Evolutionary conservation across 2,888 invertebrate species (phyloP), one percentile per base, ranked within the genome.

Genomic region (Dryobota labecula): DNA sequence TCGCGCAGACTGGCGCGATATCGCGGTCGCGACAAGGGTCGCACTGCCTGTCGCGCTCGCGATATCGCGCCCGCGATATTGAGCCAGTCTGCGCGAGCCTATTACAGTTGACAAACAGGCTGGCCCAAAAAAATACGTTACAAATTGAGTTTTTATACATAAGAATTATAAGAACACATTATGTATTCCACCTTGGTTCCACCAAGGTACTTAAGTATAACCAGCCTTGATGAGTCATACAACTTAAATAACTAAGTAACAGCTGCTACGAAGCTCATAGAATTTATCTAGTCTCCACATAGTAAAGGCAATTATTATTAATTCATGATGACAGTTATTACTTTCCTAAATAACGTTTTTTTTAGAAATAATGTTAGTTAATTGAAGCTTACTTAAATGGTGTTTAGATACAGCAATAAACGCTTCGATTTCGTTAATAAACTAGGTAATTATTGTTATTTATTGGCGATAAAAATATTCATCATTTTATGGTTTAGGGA

Each of bases 261-360:
- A 62, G 57, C 51, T 62, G 62, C 15, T 27, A 20, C 9, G 27
- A 45, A 27, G 5, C 38, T 24, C 8, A 51, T 54, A 60, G 54
- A n/a, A 56, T 47, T 41, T 72, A 60, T 63, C 24, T 64, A 64
- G 41, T 60, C n/a, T 7, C 24, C 43, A 78, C 47, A 64, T 72
- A 72, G 24, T 8, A n/a, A 24, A 45, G 20, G 38, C 15, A 58
- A 72, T 60, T 47, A 43, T 64, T 33, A 63, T 54, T 53, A 57
- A 49, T 53, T 56, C 30, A 61, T 2, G 33, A 61, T 13, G 54
- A 51, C 65, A 78, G 45, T 78, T 72, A 72, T 64, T 60, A 49
- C 56, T 7, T 72, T 43, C 24, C n/a, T 20, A 54, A 78, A 51
- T 27, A 61, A 33, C 1, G 2, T 62, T 33, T 54, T 53, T 76